Conservation (phyloP, 1,140 invertebrate genomes). For the Agrypnia vestita region DNA sequence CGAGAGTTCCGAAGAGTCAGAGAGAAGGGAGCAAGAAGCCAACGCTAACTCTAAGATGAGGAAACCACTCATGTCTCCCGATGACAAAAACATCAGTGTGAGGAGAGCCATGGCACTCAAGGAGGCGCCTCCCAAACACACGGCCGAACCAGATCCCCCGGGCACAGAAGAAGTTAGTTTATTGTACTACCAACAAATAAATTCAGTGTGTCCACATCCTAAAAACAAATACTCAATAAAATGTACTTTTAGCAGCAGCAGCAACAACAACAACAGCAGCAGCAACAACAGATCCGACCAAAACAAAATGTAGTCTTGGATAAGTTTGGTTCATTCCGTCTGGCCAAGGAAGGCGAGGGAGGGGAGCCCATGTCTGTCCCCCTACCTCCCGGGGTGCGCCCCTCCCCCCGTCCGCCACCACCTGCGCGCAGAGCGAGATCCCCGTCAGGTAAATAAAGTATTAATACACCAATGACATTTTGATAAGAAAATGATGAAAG, state of each 20-base stretch:
- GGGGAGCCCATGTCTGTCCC: slow-evolving; percentile 62
- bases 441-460: slow-evolving; percentile 62
- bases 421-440: slow-evolving; percentile 69
- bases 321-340: slow-evolving; percentile 79
- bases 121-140: slow-evolving; percentile 67
- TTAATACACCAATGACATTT: no score
- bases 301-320: slow-evolving; percentile 75
- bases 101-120: slow-evolving; percentile 76
- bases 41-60: slow-evolving; percentile 56
- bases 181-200: neutral
- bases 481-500: no score
- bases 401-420: slow-evolving; percentile 69
- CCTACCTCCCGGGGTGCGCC: slow-evolving; percentile 63
- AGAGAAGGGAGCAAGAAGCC: slow-evolving; percentile 60
- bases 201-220: neutral
- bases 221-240: neutral
- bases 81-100: slow-evolving; percentile 74
- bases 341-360: slow-evolving; percentile 73
- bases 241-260: slow-evolving; percentile 1
- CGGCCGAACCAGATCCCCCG: slow-evolving; percentile 69
- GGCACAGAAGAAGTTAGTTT: slow-evolving; percentile 65
- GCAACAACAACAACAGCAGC: slow-evolving; percentile 18
- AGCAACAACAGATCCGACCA: slow-evolving; percentile 31
- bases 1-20: slow-evolving; percentile 71
- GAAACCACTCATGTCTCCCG: slow-evolving; percentile 56